phyloP scores from a whole-genome alignment of 92 coral and sea anemone species.

The Phymanthus crucifer region DNA sequence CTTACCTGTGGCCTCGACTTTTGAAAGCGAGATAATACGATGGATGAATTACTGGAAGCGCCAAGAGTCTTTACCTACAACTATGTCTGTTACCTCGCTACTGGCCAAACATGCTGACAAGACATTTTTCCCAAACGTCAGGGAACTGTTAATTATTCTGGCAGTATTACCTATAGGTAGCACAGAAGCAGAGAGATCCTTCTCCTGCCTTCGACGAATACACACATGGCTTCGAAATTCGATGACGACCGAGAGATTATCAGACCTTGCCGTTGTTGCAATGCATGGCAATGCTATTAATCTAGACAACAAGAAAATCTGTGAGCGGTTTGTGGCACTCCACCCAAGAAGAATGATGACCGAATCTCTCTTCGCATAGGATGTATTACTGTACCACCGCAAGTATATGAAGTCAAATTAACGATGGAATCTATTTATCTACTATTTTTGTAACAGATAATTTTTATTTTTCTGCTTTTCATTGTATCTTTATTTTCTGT shows the following conservation, averaged over 20 bases:
- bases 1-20: too few species aligned
- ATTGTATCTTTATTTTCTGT: too few species aligned
- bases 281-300: too few species aligned
- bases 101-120: slow-evolving; percentile 59
- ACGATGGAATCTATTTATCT: too few species aligned
- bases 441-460: too few species aligned
- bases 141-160: slow-evolving; percentile 55
- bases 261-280: too few species aligned
- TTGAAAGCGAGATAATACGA: background rate
- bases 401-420: background rate
- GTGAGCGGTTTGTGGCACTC: background rate
- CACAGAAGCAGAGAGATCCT: too few species aligned
- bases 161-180: slow-evolving; percentile 57
- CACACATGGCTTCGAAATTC: slow-evolving; percentile 55
- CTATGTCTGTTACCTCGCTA: background rate
- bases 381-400: background rate
- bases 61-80: slow-evolving; percentile 2
- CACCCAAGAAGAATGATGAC: background rate
- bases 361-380: background rate
- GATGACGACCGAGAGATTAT: slow-evolving; percentile 11
- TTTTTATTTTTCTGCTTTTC: too few species aligned
- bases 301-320: too few species aligned
- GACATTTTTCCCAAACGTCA: slow-evolving; percentile 60
- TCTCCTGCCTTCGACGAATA: slow-evolving; percentile 54
- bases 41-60: slow-evolving; percentile 3